Evolutionary conservation across 2,797 vertebrate genomes (phyloP).

Genomic region (Sebastolobus alascanus): DNA sequence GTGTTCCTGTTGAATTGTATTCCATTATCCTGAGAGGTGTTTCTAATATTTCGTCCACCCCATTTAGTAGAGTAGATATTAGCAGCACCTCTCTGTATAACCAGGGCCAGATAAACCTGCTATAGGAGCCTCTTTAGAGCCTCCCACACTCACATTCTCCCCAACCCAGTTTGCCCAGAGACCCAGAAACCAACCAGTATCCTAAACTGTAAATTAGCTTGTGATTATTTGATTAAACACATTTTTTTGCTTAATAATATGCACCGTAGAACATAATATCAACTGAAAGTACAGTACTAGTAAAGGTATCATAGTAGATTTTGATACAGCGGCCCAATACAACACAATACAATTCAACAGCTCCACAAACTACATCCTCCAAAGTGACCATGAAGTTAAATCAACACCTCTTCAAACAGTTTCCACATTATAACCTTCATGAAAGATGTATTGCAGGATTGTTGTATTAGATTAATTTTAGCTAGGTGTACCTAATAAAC

Average conservation of each 20-base stretch:
- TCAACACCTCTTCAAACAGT: background rate
- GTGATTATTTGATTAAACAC: background rate
- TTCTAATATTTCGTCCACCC: background rate
- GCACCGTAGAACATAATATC: background rate
- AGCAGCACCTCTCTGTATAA: background rate
- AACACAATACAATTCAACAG: background rate
- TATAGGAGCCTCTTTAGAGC: background rate
- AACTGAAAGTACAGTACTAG: background rate
- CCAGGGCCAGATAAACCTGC: background rate
- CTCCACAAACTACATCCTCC: background rate
- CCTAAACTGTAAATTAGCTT: background rate
- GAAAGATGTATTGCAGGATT: background rate
- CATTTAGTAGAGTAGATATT: background rate
- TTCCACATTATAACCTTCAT: background rate
- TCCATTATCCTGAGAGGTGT: background rate
- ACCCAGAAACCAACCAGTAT: background rate
- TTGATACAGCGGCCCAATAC: background rate
- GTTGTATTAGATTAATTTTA: background rate
- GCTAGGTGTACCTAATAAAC: constrained; percentile 12
- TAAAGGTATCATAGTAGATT: background rate
- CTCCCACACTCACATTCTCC: background rate
- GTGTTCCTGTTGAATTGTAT: background rate
- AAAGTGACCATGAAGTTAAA: constrained; percentile 4
- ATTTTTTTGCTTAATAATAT: background rate
- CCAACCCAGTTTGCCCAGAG: background rate